Evolutionary conservation across 2,888 invertebrate species (phyloP), one percentile per base, ranked within the genome.

Genomic region (Autographa pulchrina): DNA sequence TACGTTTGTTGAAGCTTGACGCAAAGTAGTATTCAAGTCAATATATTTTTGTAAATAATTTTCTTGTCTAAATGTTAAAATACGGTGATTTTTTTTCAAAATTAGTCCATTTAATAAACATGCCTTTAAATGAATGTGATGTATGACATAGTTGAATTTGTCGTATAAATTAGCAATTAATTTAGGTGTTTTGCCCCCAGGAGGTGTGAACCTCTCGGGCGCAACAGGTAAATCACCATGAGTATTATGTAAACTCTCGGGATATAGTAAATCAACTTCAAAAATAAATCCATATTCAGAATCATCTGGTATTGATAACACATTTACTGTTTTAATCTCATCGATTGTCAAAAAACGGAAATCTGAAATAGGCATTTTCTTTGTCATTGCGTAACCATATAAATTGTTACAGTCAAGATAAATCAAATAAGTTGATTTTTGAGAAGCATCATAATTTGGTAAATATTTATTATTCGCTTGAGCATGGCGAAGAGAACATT

Each of bases 401-500:
- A 68, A 16, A 52, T 63, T 63, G 32, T 61, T 61, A 8, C 66
- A 66, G 20, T 67, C 67, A 11, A 61, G 25, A 54, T 67, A 67
- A n/a, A 61, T 25, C 25, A 25, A 25, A 18, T 16, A 68, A 3
- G 31, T 59, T 18, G 65, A 65, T 58, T 0, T 52, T 74, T 80
- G 18, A 25, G 48, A 32, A 8, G 43, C 54, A 69, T 87, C 72
- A 74, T 14, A 86, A 67, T 74, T 58, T 0, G 70, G 59, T 68
- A 87, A 62, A 67, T 86, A 85, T 74, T 74, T 76, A 70, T 82
- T 77, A 63, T 78, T 82, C 8, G 82, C 77, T 68, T 60, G 32
- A 43, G 85, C 82, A 71, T 85, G 52, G 65, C 84, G 75, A 8
- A 72, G 74, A 43, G 82, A 74, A 52, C 80, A 82, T 64, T 80